A percentile compares a stretch with the other conserved stretches of the same genome.
Conservation (phyloP, 2,113 vertebrate species). For the Chroicocephalus ridibundus region DNA sequence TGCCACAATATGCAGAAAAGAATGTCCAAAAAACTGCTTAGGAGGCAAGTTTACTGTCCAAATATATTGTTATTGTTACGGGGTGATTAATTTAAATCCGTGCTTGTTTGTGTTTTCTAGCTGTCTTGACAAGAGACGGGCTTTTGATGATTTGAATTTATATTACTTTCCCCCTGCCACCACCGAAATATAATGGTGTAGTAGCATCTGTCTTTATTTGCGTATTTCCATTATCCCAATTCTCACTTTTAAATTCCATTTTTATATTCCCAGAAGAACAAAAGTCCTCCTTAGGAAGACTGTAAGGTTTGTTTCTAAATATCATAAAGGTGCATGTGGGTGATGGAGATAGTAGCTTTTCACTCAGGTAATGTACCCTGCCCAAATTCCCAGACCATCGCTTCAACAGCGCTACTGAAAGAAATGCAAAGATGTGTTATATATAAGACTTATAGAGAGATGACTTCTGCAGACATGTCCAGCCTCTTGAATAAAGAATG, state of each 20-base stretch:
- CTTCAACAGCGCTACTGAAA: neutral
- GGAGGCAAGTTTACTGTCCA: neutral
- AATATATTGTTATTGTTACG: neutral
- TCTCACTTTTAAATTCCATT: neutral
- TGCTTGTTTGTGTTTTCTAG: neutral
- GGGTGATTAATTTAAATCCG: neutral
- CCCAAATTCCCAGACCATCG: neutral
- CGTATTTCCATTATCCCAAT: neutral
- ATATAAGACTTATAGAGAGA: neutral
- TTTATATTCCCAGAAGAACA: neutral
- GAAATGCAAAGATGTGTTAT: neutral
- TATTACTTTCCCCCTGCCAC: neutral
- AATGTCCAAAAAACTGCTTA: neutral
- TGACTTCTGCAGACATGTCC: neutral
- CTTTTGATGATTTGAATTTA: neutral
- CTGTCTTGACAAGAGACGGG: neutral
- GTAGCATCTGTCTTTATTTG: neutral
- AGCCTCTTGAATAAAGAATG: neutral
- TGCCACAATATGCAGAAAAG: neutral
- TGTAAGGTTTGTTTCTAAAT: neutral
- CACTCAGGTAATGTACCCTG: neutral
- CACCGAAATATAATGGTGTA: neutral
- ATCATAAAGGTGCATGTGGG: neutral
- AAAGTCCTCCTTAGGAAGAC: neutral
- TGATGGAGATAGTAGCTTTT: neutral